A percentile compares a stretch with the other conserved stretches of the same genome.
Evolutionary conservation across 2,797 vertebrate genomes (phyloP).

Genomic region (Euphonia xanthogaster): DNA sequence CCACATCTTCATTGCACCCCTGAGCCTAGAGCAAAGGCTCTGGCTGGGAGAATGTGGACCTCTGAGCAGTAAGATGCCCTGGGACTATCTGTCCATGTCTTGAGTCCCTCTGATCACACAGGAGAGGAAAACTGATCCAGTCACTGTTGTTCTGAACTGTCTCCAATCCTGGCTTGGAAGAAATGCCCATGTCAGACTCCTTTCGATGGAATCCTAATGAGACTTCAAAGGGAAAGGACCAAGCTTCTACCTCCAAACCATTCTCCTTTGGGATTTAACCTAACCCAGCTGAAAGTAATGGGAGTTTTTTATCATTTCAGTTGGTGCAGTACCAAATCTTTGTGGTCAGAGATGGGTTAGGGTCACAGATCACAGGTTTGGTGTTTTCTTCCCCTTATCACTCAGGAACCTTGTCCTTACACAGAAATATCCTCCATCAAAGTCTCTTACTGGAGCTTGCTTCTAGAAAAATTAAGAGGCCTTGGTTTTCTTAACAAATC

Average conservation of each 20-base stretch:
- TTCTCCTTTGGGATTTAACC: neutral
- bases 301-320: neutral
- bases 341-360: neutral
- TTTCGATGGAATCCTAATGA: neutral
- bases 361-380: neutral
- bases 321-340: neutral
- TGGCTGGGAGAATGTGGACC: neutral
- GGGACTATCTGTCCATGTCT: neutral
- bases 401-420: neutral
- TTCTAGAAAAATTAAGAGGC: neutral
- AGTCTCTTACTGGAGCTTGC: neutral
- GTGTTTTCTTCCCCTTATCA: neutral
- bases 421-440: neutral
- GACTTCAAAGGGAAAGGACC: neutral
- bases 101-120: neutral
- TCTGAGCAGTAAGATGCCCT: neutral
- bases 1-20: conserved; percentile 1
- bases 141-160: neutral
- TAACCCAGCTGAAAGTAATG: neutral
- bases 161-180: neutral
- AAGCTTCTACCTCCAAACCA: neutral
- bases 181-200: neutral
- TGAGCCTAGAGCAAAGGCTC: conserved; percentile 32
- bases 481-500: neutral
- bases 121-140: neutral